Percentiles rank a stretch among this genome's conserved stretches.
Conservation (phyloP, 2,113 vertebrate species). For the Lagopus muta region DNA sequence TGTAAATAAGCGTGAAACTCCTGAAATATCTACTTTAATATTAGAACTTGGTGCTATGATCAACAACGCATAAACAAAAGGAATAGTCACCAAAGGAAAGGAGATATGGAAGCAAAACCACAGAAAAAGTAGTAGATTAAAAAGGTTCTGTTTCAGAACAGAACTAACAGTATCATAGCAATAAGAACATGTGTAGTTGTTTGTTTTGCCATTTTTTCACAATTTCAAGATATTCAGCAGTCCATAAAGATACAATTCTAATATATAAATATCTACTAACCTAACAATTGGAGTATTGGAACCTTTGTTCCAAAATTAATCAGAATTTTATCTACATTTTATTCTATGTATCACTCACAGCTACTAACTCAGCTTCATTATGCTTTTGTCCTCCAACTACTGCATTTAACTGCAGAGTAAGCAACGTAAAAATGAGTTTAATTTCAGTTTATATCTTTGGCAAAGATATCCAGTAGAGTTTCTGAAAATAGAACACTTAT, state of each 20-base stretch:
- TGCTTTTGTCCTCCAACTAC: not conserved
- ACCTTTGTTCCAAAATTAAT: not conserved
- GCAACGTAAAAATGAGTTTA: not conserved
- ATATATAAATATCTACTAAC: not conserved
- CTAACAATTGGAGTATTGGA: not conserved
- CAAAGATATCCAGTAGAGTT: not conserved
- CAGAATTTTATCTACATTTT: not conserved
- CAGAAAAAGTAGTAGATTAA: too few species aligned
- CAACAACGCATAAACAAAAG: not conserved
- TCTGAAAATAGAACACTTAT: slow-evolving; percentile 38
- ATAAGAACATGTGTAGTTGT: too few species aligned
- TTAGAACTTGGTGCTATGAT: not conserved
- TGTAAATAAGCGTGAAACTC: not conserved
- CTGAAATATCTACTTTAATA: not conserved
- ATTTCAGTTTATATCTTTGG: not conserved
- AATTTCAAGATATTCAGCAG: not conserved
- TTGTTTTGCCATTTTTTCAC: not conserved
- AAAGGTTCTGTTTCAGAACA: too few species aligned
- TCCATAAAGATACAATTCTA: not conserved
- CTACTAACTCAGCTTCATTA: not conserved
- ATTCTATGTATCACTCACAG: not conserved
- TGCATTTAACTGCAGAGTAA: not conserved
- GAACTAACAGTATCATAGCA: too few species aligned
- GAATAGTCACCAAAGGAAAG: not conserved
- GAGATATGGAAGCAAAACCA: too few species aligned